These are phyloP conservation scores for Trichonephila inaurata DNA, from an alignment of 1,140 invertebrate genomes.

Conservation along the genomic window DNA sequence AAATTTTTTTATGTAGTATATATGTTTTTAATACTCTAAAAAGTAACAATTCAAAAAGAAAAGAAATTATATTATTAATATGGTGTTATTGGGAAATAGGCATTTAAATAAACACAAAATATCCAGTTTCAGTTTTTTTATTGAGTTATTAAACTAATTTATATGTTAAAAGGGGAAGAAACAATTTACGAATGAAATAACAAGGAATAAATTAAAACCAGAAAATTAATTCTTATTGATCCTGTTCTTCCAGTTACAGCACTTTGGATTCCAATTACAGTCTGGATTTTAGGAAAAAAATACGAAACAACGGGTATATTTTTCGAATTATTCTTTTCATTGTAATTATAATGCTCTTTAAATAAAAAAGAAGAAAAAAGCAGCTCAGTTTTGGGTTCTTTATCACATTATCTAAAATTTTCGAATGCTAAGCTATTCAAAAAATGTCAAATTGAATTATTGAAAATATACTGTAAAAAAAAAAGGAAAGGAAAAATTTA, in stretches of 20 bases:
- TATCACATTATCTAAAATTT: neutral
- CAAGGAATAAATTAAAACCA: neutral
- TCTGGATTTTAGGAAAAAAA: neutral
- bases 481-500: neutral
- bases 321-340: neutral
- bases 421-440: neutral
- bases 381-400: neutral
- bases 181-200: too few relatives aligned
- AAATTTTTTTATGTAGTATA: too few relatives aligned
- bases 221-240: neutral
- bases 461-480: neutral
- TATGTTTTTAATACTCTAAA: too few relatives aligned
- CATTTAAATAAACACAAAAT: too few relatives aligned
- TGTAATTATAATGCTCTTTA: neutral
- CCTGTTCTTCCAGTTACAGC: neutral
- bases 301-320: neutral
- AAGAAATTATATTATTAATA: too few relatives aligned
- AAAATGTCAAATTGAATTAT: neutral
- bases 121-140: too few relatives aligned
- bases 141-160: too few relatives aligned
- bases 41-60: too few relatives aligned
- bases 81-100: too few relatives aligned
- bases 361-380: neutral
- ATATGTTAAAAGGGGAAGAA: too few relatives aligned
- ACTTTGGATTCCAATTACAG: neutral